These are phyloP conservation scores for Athrips mouffetella DNA, from an alignment of 2,888 invertebrate species.

Conservation along the genomic window DNA sequence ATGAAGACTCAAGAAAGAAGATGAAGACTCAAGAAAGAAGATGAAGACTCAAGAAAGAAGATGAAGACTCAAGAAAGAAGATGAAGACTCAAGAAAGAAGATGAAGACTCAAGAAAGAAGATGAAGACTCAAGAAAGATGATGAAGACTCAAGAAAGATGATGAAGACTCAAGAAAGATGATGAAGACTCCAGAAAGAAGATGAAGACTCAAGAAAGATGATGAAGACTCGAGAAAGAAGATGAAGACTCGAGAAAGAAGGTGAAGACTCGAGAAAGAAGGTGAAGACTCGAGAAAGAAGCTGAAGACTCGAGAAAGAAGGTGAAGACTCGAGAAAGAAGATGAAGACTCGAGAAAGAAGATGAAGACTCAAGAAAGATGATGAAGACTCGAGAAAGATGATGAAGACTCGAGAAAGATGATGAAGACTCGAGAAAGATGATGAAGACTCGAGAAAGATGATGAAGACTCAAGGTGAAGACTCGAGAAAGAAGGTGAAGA, in stretches of 20 bases:
- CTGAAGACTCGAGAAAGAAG: slow-evolving; percentile 1
- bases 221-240: background rate
- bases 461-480: too few species aligned
- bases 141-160: too few species aligned
- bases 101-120: too few species aligned
- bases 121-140: too few species aligned
- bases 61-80: too few species aligned
- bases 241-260: background rate
- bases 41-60: too few species aligned
- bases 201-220: background rate
- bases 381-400: background rate
- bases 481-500: too few species aligned
- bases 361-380: background rate
- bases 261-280: background rate
- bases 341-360: slow-evolving; percentile 1
- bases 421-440: background rate
- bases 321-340: background rate
- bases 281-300: background rate
- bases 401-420: background rate
- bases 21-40: background rate
- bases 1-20: slow-evolving; percentile 4
- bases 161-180: background rate
- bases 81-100: too few species aligned
- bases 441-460: slow-evolving; percentile 3
- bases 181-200: background rate